Conservation (phyloP, 2,113 vertebrate genomes). For the Hassar affinis region DNA sequence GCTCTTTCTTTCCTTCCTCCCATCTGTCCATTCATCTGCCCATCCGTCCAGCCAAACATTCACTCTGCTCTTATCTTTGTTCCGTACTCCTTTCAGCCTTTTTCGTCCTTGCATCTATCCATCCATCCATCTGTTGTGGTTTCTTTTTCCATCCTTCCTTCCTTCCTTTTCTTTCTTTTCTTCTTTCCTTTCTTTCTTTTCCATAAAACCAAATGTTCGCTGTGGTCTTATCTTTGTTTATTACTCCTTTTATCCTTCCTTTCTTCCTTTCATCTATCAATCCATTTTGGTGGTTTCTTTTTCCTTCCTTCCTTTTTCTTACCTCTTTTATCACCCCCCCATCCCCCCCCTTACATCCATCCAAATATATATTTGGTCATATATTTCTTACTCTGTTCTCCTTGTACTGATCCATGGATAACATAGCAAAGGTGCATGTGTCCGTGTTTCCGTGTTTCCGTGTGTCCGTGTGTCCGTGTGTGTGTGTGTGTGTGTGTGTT, state of each 20-base stretch:
- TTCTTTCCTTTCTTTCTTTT: background rate
- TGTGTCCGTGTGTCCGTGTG: background rate
- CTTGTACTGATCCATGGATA: background rate
- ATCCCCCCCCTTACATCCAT: background rate
- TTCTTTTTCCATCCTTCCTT: background rate
- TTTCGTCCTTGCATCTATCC: background rate
- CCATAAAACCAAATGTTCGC: background rate
- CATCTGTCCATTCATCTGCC: background rate
- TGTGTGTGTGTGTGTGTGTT: background rate
- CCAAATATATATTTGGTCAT: background rate
- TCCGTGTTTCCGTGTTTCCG: background rate
- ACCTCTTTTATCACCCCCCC: background rate
- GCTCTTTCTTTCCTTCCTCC: background rate
- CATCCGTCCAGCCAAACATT: background rate
- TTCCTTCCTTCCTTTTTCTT: background rate
- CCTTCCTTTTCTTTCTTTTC: background rate
- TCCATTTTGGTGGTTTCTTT: background rate
- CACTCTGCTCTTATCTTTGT: background rate
- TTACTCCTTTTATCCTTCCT: background rate
- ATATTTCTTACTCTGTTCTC: background rate
- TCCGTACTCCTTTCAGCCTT: background rate
- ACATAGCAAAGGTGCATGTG: background rate
- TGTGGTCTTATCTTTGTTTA: background rate
- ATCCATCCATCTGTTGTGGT: background rate
- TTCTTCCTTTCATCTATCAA: background rate